These are phyloP conservation scores for Cryptocephalus primarius DNA, from an alignment of 2,888 invertebrate species.

Conservation along the genomic window DNA sequence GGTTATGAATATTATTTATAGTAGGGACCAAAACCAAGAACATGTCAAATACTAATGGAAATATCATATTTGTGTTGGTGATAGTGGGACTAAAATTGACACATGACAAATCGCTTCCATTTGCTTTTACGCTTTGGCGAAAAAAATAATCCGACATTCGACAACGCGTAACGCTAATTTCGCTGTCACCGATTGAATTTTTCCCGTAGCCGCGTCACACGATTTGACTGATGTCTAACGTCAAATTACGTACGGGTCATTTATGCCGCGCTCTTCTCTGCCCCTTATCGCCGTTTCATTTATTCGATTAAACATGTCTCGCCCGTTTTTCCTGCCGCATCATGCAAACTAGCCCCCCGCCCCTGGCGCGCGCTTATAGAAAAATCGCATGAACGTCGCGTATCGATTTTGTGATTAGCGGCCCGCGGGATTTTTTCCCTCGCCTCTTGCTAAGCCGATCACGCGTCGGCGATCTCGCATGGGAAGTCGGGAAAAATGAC, in stretches of 20 bases:
- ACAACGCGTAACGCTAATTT: too few relatives aligned
- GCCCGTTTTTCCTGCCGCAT: constrained; percentile 4
- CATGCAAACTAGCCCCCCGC: not conserved
- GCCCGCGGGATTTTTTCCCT: constrained; percentile 19
- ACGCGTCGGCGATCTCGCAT: constrained; percentile 23
- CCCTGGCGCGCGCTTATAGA: constrained; percentile 6
- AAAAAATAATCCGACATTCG: too few relatives aligned
- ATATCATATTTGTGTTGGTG: too few relatives aligned
- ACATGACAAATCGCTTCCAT: too few relatives aligned
- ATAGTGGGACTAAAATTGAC: too few relatives aligned
- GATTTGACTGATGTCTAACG: not conserved
- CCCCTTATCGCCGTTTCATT: constrained; percentile 5
- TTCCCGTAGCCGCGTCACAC: too few relatives aligned
- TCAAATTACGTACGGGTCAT: constrained; percentile 7
- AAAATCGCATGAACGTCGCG: constrained; percentile 20
- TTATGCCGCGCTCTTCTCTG: not conserved
- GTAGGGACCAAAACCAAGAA: too few relatives aligned
- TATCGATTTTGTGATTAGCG: constrained; percentile 26
- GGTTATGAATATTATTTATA: too few relatives aligned
- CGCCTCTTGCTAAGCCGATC: constrained; percentile 21
- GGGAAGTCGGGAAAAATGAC: constrained; percentile 8
- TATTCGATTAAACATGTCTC: constrained; percentile 8
- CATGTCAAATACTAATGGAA: too few relatives aligned
- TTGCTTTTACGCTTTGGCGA: too few relatives aligned
- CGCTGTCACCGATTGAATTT: too few relatives aligned